Percentiles rank a stretch among this genome's conserved stretches.
These are phyloP conservation scores for Gymnarchus niloticus DNA, from an alignment of 2,113 vertebrate genomes.

Conservation along the genomic window DNA sequence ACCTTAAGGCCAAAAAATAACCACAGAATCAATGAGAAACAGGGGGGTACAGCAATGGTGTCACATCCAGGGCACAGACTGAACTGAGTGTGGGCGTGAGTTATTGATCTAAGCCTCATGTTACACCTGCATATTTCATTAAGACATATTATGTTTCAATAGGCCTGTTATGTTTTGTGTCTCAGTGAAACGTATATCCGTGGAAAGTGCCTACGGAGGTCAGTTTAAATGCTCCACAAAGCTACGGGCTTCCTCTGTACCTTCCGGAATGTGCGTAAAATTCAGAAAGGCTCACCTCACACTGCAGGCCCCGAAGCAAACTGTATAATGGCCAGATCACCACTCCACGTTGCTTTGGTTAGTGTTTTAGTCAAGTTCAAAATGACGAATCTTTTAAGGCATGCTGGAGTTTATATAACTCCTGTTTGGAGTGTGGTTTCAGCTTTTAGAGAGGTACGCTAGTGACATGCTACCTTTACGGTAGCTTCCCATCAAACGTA, in stretches of 20 bases:
- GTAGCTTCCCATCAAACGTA: neutral
- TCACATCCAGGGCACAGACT: conserved; percentile 27
- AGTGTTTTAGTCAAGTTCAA: neutral
- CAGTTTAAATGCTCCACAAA: neutral
- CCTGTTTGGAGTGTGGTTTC: neutral
- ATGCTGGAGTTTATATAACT: neutral
- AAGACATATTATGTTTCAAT: conserved; percentile 32
- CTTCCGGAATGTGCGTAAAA: conserved; percentile 14
- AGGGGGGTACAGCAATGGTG: conserved; percentile 7
- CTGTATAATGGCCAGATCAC: neutral
- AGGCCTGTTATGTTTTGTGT: conserved; percentile 20
- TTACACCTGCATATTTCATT: conserved; percentile 32
- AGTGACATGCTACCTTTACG: neutral
- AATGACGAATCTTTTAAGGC: neutral
- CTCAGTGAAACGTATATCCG: conserved; percentile 35
- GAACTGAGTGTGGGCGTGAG: conserved; percentile 15
- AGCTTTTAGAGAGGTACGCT: neutral
- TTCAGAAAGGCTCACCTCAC: conserved; percentile 17
- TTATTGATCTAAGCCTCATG: conserved; percentile 20
- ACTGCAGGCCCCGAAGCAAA: neutral
- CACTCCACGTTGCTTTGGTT: neutral
- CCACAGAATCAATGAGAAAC: neutral
- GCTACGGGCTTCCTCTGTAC: neutral
- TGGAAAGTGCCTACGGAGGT: conserved; percentile 22
- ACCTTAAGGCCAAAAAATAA: neutral